These are phyloP conservation scores for Malacoraja senta DNA, from an alignment of 2,797 vertebrate species.

Conservation along the genomic window DNA sequence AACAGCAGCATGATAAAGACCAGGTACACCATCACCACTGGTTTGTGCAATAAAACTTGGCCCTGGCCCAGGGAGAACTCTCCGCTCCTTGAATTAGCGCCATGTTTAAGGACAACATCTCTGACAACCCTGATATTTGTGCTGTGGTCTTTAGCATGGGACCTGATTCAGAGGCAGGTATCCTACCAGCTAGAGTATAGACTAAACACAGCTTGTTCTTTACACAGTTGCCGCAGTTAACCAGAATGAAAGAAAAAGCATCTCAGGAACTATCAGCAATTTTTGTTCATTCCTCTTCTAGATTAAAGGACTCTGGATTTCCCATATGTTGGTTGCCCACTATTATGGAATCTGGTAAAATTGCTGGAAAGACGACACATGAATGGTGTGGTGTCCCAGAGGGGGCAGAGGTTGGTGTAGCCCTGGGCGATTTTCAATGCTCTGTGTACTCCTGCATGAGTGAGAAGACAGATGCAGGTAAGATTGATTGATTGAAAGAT, in stretches of 20 bases:
- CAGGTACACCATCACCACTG: too few species aligned
- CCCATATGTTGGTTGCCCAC: conserved; percentile 77
- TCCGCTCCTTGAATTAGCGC: too few species aligned
- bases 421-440: conserved; percentile 88
- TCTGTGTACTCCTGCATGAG: conserved; percentile 86
- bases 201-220: background rate
- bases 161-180: too few species aligned
- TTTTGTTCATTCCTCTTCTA: conserved; percentile 53
- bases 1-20: too few species aligned
- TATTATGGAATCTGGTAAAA: conserved; percentile 63
- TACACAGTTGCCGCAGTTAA: background rate
- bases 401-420: conserved; percentile 72
- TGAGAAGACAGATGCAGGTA: conserved; percentile 79
- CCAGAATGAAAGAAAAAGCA: background rate
- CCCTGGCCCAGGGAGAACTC: too few species aligned
- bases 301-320: conserved; percentile 68
- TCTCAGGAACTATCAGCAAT: too few species aligned
- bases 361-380: conserved; percentile 65
- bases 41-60: too few species aligned
- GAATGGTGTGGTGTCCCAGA: conserved; percentile 77
- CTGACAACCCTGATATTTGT: too few species aligned
- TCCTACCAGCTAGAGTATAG: too few species aligned
- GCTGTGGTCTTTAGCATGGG: too few species aligned
- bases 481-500: too few species aligned
- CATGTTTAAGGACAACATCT: too few species aligned